These are phyloP conservation scores for Chiroxiphia lanceolata DNA, from an alignment of 2,797 vertebrate species.

Conservation along the genomic window DNA sequence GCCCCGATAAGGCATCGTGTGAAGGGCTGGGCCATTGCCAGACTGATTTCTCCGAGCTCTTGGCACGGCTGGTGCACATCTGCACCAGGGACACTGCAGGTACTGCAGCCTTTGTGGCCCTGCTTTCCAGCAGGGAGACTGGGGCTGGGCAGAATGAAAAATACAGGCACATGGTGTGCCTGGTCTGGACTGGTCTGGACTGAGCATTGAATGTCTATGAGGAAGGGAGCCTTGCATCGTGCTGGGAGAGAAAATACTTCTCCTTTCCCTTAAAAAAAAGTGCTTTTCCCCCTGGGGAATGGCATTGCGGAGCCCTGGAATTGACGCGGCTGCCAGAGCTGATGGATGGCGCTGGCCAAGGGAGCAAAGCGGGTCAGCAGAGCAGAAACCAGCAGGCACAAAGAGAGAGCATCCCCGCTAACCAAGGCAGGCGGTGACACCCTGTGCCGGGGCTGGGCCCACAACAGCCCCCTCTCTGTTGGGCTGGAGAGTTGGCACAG, in stretches of 20 bases:
- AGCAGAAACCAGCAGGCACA: slow-evolving; percentile 61
- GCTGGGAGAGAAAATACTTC: background rate
- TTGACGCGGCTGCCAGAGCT: slow-evolving; percentile 56
- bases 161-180: background rate
- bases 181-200: background rate
- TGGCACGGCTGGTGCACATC: background rate
- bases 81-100: background rate
- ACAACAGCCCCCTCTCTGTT: slow-evolving; percentile 61
- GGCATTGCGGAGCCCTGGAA: background rate
- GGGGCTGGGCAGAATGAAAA: background rate
- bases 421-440: slow-evolving; percentile 63
- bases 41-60: background rate
- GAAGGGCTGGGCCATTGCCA: background rate
- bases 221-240: background rate
- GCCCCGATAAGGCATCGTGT: rapidly evolving
- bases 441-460: slow-evolving; percentile 55
- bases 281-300: background rate
- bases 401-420: slow-evolving; percentile 35
- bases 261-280: background rate
- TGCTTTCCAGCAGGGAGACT: background rate
- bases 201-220: background rate
- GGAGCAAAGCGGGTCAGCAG: slow-evolving; percentile 56
- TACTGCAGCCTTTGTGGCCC: background rate
- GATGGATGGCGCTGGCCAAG: slow-evolving; percentile 26
- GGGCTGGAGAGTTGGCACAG: slow-evolving; percentile 9